These are phyloP conservation scores for Drosophila pallidifrons DNA, from an alignment of 1,140 invertebrate species.

Conservation along the genomic window DNA sequence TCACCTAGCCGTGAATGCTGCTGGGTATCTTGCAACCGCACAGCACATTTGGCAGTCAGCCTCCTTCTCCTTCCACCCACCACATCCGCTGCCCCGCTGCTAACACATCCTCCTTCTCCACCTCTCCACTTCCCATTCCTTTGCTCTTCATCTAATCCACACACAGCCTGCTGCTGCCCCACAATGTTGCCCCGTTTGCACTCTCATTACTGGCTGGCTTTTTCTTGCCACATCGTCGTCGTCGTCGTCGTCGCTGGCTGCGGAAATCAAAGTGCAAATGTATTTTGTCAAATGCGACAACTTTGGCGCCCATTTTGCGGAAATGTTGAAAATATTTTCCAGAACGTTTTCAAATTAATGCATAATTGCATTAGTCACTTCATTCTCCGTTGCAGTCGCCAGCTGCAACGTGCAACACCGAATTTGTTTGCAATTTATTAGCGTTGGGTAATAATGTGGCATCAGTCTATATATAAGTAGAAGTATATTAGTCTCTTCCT, in stretches of 20 bases:
- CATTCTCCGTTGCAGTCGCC: slow-evolving; percentile 33
- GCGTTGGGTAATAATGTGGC: slow-evolving; percentile 4
- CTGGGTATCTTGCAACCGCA: slow-evolving; percentile 34
- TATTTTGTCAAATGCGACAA: slow-evolving; percentile 69
- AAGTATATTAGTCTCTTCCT: too few relatives aligned
- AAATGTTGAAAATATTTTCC: slow-evolving; percentile 69
- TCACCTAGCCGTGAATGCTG: slow-evolving; percentile 38
- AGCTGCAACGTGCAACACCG: slow-evolving; percentile 25
- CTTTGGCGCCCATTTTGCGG: slow-evolving; percentile 48
- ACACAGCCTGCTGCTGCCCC: neutral
- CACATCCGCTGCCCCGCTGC: neutral
- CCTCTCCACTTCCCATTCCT: neutral
- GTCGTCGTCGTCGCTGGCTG: neutral
- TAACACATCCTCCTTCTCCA: neutral
- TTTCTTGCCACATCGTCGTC: slow-evolving; percentile 23
- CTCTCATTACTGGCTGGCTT: slow-evolving; percentile 41
- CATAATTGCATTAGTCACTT: slow-evolving; percentile 81
- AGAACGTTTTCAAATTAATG: slow-evolving; percentile 68
- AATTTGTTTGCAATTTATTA: slow-evolving; percentile 78
- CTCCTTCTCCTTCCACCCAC: slow-evolving; percentile 9
- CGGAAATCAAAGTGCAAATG: slow-evolving; percentile 77
- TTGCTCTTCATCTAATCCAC: neutral
- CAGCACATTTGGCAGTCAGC: slow-evolving; percentile 33
- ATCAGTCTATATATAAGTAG: neutral
- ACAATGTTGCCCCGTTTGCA: neutral